Conservation (phyloP, 2,797 vertebrate genomes). For the Gobionotothen gibberifrons region DNA sequence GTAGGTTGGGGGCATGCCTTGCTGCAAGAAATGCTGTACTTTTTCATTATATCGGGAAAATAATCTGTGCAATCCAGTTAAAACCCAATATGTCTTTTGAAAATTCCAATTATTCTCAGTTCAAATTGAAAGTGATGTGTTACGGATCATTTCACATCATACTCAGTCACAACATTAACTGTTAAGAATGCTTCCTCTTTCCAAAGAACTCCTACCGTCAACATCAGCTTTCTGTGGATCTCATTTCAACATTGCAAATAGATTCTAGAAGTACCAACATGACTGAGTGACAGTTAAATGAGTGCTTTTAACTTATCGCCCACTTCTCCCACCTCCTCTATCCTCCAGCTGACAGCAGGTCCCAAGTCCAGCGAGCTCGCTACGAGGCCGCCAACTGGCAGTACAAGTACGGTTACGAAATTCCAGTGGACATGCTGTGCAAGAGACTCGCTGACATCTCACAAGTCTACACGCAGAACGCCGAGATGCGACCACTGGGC, state of each 20-base stretch:
- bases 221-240: neutral
- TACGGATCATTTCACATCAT: neutral
- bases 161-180: neutral
- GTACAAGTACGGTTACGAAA: slow-evolving; percentile 98
- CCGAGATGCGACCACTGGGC: slow-evolving; percentile 98
- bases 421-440: slow-evolving; percentile 98
- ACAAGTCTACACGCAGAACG: slow-evolving; percentile 98
- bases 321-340: neutral
- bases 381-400: slow-evolving; percentile 98
- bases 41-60: neutral
- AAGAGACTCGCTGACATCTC: slow-evolving; percentile 98
- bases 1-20: neutral
- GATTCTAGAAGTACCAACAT: neutral
- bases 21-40: neutral
- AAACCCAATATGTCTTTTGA: neutral
- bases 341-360: slow-evolving; percentile 92
- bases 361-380: slow-evolving; percentile 96
- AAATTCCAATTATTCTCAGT: neutral
- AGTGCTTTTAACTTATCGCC: neutral
- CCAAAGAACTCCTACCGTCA: neutral
- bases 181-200: slow-evolving; percentile 19
- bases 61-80: neutral
- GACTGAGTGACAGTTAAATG: neutral
- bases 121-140: slow-evolving; percentile 9
- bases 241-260: neutral